phyloP scores from a whole-genome alignment of 2,797 vertebrate genomes.

The Lagothrix lagotricha region DNA sequence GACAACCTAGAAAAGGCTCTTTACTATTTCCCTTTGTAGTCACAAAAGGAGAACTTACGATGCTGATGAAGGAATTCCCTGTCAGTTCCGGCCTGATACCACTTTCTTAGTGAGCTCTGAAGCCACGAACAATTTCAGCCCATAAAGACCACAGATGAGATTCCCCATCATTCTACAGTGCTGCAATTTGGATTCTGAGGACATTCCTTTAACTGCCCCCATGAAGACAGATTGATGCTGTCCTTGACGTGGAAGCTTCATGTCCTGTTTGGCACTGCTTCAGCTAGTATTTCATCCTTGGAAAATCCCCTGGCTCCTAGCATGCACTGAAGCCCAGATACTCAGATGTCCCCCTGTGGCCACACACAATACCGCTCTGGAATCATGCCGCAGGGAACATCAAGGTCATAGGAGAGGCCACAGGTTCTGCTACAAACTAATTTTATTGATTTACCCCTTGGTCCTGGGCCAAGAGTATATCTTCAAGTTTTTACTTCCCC shows the following conservation, averaged over 20 bases:
- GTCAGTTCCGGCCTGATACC: background rate
- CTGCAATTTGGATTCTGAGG: background rate
- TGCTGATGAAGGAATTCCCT: background rate
- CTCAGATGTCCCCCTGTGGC: background rate
- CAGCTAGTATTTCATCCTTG: background rate
- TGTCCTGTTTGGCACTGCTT: background rate
- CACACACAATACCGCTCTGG: background rate
- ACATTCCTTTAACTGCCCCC: background rate
- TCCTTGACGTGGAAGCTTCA: background rate
- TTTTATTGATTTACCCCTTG: slow-evolving; percentile 64
- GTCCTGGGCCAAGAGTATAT: background rate
- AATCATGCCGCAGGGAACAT: slow-evolving; percentile 67
- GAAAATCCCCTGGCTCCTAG: background rate
- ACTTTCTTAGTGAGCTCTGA: slow-evolving; percentile 6
- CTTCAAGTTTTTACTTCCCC: slow-evolving; percentile 69
- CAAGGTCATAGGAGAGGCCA: slow-evolving; percentile 53
- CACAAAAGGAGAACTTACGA: background rate
- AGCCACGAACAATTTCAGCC: slow-evolving; percentile 26
- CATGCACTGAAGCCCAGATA: background rate
- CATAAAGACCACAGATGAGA: background rate
- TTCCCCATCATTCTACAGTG: background rate
- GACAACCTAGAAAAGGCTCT: background rate
- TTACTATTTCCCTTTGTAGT: slow-evolving; percentile 30
- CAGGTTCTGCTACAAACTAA: slow-evolving; percentile 55
- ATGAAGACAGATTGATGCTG: background rate